Base-by-base conservation (phyloP, 2,888 invertebrate species). In the Poecilobothrus nobilitatus region DNA sequence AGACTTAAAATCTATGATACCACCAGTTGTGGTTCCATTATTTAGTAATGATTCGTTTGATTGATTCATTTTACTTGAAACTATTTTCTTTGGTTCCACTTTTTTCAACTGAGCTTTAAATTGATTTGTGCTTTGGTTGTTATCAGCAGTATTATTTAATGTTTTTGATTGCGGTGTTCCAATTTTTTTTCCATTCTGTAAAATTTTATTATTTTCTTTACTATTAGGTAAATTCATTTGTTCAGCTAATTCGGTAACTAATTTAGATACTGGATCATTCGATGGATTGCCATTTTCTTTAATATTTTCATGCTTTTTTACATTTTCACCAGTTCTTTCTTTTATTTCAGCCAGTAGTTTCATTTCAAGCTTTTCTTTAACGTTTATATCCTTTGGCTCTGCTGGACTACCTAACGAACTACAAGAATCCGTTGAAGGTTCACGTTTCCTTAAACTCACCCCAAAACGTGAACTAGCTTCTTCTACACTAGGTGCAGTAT, bases 241-340 rank as follows among this genome's bases (percentile, higher is more conserved):
- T 80, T 94, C 94, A 67, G 92, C 92, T 68, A 94, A 84, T 81
- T 94, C 94, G 18, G 90, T 90, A 12, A 94, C 90, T 72, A 94
- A 84, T 76, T 93, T 88, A 67, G 91, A 86, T 15, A 91, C 92
- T 0, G 93, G 93, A 80, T 92, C 92, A 72, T 86, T 84, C 83
- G 83, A 83, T 66, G 71, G 75, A 66, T 84, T 78, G 20, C 75
- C 75, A 68, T 75, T 73, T 72, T 80, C 79, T 69, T 77, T 72
- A 68, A 71, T 73, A 41, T 68, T 70, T 66, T 72, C 74, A 63
- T 69, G 63, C 83, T 81, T 77, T 84, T 85, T 67, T 33, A 71
- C 69, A 65, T 85, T 85, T 76, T 88, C 88, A 75, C 90, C 89
- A 15, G 90, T 88, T 68, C 88, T 84, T 77, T 92, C 91, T 79